Base-by-base conservation (phyloP, 2,113 vertebrate genomes). In the Microcebus griseorufus region DNA sequence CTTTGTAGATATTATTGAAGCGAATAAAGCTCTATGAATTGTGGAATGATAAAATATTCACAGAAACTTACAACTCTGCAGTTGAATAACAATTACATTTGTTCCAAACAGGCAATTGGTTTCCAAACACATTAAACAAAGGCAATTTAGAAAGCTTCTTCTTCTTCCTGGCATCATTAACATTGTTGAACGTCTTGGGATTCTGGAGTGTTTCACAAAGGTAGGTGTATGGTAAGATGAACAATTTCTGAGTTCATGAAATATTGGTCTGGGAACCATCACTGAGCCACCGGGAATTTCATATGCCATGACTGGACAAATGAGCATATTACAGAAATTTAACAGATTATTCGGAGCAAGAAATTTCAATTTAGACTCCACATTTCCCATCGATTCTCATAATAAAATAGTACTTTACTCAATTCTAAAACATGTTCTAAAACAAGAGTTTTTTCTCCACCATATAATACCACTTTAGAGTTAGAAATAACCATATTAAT, bases 111-210 rank as follows among this genome's bases (percentile, higher is more conserved):
- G 99, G 99, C 76, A 98, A 93, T 96, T 99, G 99, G 98, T 99
- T 99, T 97, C 99, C 99, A 97, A 99, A 98, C 95, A 97, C 98
- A 94, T 98, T 99, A 90, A 99, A 99, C 94, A 98, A 99, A 88
- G 99, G 99, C 53, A 99, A 99, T 98, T 98, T 99, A 98, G 99
- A 99, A 95, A 98, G 98, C 72, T 99, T 99, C 98, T 99, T 99
- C 98, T 99, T 99, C 98, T 98, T 99, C 22, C 73, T 99, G 98
- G 99, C 99, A 62, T 98, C 98, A 34, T 96, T 99, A 94, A 99
- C 99, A 98, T 93, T 99, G 84, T 93, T 99, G 96, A 99, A 99
- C 62, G 96, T 99, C 23, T 82, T 99, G 86, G 98, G 99, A 70
- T 99, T 99, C 98, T 99, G 99, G 99, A 99, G 92, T 60, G 96